phyloP scores from a whole-genome alignment of 1,140 invertebrate species.

The Drosophila mojavensis region DNA sequence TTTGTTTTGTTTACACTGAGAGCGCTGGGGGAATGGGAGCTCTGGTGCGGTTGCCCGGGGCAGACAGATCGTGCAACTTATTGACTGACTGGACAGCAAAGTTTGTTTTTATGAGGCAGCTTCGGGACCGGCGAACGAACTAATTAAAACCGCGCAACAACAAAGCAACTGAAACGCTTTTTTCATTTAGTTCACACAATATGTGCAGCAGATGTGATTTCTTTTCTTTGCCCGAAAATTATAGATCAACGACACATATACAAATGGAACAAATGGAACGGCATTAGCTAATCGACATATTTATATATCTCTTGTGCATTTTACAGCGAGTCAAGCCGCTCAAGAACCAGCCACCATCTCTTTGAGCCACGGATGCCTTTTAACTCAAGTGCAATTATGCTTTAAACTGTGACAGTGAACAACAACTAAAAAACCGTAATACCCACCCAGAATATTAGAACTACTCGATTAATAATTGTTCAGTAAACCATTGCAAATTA shows the following conservation, averaged over 20 bases:
- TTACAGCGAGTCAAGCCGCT: constrained; percentile 75
- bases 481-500: background rate
- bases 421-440: constrained; percentile 7
- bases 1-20: constrained; percentile 64
- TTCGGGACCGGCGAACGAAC: constrained; percentile 52
- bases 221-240: background rate
- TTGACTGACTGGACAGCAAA: constrained; percentile 58
- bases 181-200: constrained; percentile 49
- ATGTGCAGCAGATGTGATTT: constrained; percentile 64
- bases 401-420: constrained; percentile 41
- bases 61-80: constrained; percentile 41
- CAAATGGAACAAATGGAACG: constrained; percentile 11
- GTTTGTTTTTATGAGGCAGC: constrained; percentile 67
- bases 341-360: constrained; percentile 42
- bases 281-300: constrained; percentile 19
- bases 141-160: constrained; percentile 63
- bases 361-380: constrained; percentile 10
- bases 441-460: constrained; percentile 29
- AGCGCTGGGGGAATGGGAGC: background rate
- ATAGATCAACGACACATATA: background rate
- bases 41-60: constrained; percentile 14
- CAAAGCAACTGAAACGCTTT: constrained; percentile 20
- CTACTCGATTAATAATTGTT: constrained; percentile 23
- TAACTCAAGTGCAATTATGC: constrained; percentile 54
- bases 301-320: constrained; percentile 14